These are phyloP conservation scores for Parasteatoda tepidariorum DNA, from an alignment of 1,140 invertebrate genomes.

Conservation along the genomic window DNA sequence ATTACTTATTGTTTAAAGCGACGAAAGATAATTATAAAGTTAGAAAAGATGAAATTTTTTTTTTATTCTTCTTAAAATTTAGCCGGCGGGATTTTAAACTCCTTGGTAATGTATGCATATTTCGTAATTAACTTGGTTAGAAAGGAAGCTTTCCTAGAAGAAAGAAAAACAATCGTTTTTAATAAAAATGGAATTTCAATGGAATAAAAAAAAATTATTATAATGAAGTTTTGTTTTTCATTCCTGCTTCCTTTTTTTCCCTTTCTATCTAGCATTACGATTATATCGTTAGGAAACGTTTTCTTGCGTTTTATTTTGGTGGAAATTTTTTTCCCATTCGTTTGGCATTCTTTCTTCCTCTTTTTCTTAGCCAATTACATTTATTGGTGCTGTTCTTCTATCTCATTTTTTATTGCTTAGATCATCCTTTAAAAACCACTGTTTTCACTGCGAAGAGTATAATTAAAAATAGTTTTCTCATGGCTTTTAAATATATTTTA, in stretches of 20 bases:
- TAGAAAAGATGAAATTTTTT: slow-evolving; percentile 17
- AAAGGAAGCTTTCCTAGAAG: slow-evolving; percentile 3
- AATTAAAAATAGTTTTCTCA: too few relatives aligned
- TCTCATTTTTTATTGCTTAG: too few relatives aligned
- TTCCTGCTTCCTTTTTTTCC: too few relatives aligned
- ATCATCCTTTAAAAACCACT: too few relatives aligned
- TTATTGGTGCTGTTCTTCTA: too few relatives aligned
- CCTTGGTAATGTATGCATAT: slow-evolving; percentile 50
- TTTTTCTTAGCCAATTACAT: slow-evolving; percentile 31
- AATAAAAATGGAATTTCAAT: slow-evolving; percentile 25
- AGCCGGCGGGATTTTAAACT: slow-evolving; percentile 29
- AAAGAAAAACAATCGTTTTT: slow-evolving; percentile 20
- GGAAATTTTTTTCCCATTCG: too few relatives aligned
- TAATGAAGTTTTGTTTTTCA: neutral
- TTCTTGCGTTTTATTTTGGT: too few relatives aligned
- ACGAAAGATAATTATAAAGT: slow-evolving; percentile 58
- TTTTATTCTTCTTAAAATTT: slow-evolving; percentile 19
- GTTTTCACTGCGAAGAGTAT: too few relatives aligned
- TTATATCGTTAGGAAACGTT: too few relatives aligned
- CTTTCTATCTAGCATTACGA: too few relatives aligned
- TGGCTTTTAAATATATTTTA: too few relatives aligned
- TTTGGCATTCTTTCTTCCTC: slow-evolving; percentile 21
- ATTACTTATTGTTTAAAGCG: slow-evolving; percentile 57
- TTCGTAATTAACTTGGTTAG: slow-evolving; percentile 51
- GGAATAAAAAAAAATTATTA: too few relatives aligned